Conservation (phyloP, 2,888 invertebrate genomes). For the Drosophila picticornis region DNA sequence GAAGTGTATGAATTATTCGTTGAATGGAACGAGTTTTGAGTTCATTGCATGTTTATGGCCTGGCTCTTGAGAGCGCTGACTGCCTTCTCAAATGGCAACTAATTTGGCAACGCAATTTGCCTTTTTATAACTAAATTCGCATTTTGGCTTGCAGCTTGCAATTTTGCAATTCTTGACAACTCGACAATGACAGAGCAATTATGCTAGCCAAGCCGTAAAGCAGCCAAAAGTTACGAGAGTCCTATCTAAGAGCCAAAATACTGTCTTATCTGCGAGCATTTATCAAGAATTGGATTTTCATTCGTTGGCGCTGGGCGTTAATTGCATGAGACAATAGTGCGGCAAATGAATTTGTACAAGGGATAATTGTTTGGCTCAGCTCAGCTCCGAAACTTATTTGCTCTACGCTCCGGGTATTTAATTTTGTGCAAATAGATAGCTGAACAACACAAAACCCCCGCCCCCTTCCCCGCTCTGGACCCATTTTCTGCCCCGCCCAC, state of each 20-base stretch:
- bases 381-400: constrained; percentile 53
- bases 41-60: constrained; percentile 44
- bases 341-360: constrained; percentile 81
- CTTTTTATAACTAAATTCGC: constrained; percentile 78
- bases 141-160: constrained; percentile 32
- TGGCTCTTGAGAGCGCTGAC: constrained; percentile 46
- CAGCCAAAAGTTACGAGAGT: constrained; percentile 74
- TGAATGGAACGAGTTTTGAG: background rate
- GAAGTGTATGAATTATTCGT: constrained; percentile 39
- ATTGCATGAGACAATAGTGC: constrained; percentile 79
- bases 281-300: constrained; percentile 80
- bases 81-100: constrained; percentile 77
- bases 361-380: constrained; percentile 78
- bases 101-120: constrained; percentile 78
- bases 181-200: constrained; percentile 78
- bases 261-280: constrained; percentile 70
- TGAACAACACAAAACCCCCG: constrained; percentile 61
- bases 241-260: constrained; percentile 1
- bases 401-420: constrained; percentile 74
- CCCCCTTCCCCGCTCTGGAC: background rate
- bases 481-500: constrained; percentile 14
- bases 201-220: constrained; percentile 74
- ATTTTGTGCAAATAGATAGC: constrained; percentile 80
- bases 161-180: constrained; percentile 62
- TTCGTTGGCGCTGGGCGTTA: constrained; percentile 68